These are phyloP conservation scores for Carlito syrichta DNA, from an alignment of 2,113 vertebrate species.

Conservation along the genomic window DNA sequence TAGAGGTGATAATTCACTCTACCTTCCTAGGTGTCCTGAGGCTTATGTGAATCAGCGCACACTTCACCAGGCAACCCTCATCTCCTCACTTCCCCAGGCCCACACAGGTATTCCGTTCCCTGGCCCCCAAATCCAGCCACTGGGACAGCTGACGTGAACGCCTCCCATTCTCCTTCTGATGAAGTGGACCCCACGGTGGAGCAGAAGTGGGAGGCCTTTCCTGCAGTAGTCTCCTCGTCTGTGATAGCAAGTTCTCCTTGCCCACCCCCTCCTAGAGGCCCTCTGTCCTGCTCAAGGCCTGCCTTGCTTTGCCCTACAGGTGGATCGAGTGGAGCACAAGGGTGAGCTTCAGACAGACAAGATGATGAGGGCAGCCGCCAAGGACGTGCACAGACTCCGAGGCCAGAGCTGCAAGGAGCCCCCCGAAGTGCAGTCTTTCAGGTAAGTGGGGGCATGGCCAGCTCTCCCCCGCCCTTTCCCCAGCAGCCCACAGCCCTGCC, in stretches of 20 bases:
- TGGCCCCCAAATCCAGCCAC: neutral
- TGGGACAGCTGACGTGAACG: no score
- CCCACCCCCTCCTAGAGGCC: neutral
- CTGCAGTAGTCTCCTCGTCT: neutral
- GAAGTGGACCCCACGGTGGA: neutral
- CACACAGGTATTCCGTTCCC: neutral
- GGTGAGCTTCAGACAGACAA: slow-evolving; percentile 92
- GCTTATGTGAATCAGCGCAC: neutral
- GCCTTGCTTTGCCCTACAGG: slow-evolving; percentile 61
- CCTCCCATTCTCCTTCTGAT: neutral
- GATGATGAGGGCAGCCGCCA: slow-evolving; percentile 96
- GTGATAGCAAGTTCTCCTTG: neutral
- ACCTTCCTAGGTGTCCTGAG: neutral
- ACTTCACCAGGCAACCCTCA: neutral
- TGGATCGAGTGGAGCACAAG: slow-evolving; percentile 89
- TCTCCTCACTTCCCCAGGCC: neutral
- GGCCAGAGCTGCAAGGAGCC: slow-evolving; percentile 94
- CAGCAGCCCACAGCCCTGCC: neutral
- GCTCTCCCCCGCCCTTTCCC: neutral
- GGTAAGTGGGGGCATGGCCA: slow-evolving; percentile 77
- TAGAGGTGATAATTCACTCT: neutral
- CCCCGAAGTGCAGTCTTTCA: slow-evolving; percentile 95
- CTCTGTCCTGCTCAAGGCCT: neutral
- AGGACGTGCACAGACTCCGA: slow-evolving; percentile 94
- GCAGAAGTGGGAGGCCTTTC: neutral